Conservation (phyloP, 2,888 invertebrate genomes). For the Melanargia galathea region DNA sequence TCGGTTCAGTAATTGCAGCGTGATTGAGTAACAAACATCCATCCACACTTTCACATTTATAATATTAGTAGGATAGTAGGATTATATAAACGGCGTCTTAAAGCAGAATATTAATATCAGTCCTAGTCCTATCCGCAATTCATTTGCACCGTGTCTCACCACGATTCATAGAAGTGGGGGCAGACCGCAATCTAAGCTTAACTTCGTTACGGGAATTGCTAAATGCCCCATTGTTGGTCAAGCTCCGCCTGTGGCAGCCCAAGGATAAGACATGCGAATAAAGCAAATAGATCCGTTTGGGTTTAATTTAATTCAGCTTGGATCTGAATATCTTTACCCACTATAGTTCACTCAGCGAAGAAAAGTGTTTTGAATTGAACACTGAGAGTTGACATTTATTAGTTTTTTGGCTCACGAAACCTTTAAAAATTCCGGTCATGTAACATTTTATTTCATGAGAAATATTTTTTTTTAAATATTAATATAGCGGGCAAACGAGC, state of each 20-base stretch:
- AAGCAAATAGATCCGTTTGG: constrained; percentile 27
- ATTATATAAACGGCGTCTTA: neutral
- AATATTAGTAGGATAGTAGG: too few species aligned
- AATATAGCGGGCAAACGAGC: too few species aligned
- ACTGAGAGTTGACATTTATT: too few species aligned
- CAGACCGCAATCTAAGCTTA: constrained; percentile 72
- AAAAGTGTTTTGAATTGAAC: too few species aligned
- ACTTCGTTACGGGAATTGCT: constrained; percentile 79
- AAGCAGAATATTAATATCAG: constrained; percentile 35
- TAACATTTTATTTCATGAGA: too few species aligned
- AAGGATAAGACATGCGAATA: constrained; percentile 59
- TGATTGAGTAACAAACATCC: too few species aligned
- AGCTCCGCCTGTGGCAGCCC: constrained; percentile 49
- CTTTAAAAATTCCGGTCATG: too few species aligned
- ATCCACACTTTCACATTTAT: too few species aligned
- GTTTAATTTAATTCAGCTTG: constrained; percentile 21
- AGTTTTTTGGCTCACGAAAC: too few species aligned
- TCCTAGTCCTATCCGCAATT: constrained; percentile 41
- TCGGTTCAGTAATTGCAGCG: too few species aligned
- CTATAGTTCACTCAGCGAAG: constrained; percentile 2
- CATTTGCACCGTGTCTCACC: constrained; percentile 50
- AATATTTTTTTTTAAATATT: too few species aligned
- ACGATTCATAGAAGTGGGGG: constrained; percentile 57
- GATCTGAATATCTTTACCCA: constrained; percentile 2
- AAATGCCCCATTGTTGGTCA: constrained; percentile 76